Evolutionary conservation across 2,888 invertebrate genomes (phyloP), one percentile per base, ranked within the genome.

Genomic region (Drosophila sordidapex): DNA sequence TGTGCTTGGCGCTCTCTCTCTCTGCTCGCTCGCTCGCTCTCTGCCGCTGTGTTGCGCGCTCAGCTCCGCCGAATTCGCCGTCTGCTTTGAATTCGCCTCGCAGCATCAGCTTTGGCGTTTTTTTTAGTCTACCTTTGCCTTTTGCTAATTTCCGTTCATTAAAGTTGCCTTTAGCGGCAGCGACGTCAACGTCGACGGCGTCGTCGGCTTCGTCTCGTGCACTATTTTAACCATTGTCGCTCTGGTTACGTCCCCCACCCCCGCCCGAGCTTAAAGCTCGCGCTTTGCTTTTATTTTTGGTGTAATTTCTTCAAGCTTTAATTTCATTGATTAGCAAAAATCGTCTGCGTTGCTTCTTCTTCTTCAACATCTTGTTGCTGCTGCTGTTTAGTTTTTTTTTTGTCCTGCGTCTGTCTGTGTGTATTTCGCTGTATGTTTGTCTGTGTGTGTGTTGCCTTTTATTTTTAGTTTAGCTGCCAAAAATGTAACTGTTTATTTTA

Each of bases 251-350:
- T 18, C 49, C 60, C 36, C 46, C 38, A 25, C 31, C 54, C 36
- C 18, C 54, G 33, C 49, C 52, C 83, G 11, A 38, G 54, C 89
- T 90, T 91, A 81, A 91, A 87, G 86, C 76, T 79, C 57, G 66
- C n/a, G 56, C 57, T 57, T 52, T 36, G 48, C 61, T 60, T 48
- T 72, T 70, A 40, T 65, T 70, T 70, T 74, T 81, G 65, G 62
- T 78, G 77, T 73, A 80, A 77, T 74, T 78, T 64, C 54, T 63
- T 61, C 58, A 29, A 43, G 79, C 87, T 91, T 91, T 91, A 91
- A 91, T 92, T 87, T 92, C 92, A 92, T 91, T 91, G 91, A 91
- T 91, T 91, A 91, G 90, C 89, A 76, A 84, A 84, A 87, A 83
- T 79, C 79, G 78, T 76, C 73, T 53, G 59, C 35, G 49, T 48